Conservation (phyloP, 1,140 invertebrate species). For the Calosoma granatense region DNA sequence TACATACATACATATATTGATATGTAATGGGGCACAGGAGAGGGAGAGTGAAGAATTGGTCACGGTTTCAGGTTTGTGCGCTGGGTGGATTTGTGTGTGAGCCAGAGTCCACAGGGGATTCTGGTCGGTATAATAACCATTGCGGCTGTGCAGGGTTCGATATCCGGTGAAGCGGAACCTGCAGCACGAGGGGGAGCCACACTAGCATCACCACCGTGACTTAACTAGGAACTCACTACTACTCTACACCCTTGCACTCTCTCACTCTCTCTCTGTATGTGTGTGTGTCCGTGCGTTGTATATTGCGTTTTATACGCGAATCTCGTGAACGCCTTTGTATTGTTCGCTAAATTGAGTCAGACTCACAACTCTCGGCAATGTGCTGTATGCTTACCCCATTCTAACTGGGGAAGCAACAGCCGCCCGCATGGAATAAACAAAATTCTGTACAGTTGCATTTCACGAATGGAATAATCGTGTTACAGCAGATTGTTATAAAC, state of each 20-base stretch:
- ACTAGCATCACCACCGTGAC: too few species aligned
- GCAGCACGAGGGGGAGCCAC: background rate
- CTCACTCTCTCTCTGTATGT: too few species aligned
- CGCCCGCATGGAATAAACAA: too few species aligned
- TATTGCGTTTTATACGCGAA: background rate
- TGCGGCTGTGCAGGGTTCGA: background rate
- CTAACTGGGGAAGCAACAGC: too few species aligned
- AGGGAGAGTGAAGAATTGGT: background rate
- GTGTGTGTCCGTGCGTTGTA: background rate
- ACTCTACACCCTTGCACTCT: background rate
- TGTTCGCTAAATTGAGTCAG: background rate
- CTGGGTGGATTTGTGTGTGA: background rate
- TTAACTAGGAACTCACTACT: background rate
- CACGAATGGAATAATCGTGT: too few species aligned
- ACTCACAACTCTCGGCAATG: too few species aligned
- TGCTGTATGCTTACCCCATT: too few species aligned
- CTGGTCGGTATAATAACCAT: background rate
- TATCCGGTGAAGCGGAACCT: background rate
- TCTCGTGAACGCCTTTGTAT: background rate
- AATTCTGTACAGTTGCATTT: too few species aligned
- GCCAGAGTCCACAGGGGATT: background rate
- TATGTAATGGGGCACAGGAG: background rate
- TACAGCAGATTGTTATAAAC: too few species aligned
- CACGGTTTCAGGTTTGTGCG: background rate
- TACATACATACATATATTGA: background rate